Conservation (phyloP, 2,797 vertebrate species). For the Aeoliscus strigatus region DNA sequence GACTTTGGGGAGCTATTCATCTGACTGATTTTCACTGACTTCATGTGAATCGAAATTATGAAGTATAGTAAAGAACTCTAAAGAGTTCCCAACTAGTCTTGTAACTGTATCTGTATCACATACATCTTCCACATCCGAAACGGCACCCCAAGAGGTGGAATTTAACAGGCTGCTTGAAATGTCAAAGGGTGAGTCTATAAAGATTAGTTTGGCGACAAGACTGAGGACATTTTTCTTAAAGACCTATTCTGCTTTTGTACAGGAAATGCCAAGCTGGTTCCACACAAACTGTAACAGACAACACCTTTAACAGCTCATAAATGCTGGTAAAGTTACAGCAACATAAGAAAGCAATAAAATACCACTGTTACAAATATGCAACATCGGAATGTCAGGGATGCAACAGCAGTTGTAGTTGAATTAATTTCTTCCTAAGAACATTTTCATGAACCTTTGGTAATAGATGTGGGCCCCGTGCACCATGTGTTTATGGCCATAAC, state of each 20-base stretch:
- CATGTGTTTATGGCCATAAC: constrained; percentile 23
- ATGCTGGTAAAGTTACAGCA: constrained; percentile 45
- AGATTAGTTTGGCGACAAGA: constrained; percentile 66
- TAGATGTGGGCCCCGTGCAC: no score
- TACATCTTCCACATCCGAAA: constrained; percentile 25
- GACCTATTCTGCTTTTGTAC: constrained; percentile 58
- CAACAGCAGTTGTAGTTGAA: constrained; percentile 4
- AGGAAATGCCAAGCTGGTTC: constrained; percentile 76
- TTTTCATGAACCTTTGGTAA: constrained; percentile 24
- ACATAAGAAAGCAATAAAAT: constrained; percentile 48
- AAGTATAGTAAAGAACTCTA: constrained; percentile 38
- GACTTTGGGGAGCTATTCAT: constrained; percentile 49
- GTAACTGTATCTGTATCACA: constrained; percentile 13
- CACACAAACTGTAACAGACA: constrained; percentile 70
- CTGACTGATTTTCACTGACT: constrained; percentile 43
- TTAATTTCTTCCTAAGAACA: constrained; percentile 6
- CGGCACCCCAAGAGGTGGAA: no score
- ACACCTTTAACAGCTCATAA: constrained; percentile 68
- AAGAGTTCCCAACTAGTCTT: constrained; percentile 9
- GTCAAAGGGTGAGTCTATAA: constrained; percentile 69
- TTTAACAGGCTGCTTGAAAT: constrained; percentile 44
- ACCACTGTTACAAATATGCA: constrained; percentile 20
- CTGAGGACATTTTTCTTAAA: constrained; percentile 66
- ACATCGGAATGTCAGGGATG: constrained; percentile 33
- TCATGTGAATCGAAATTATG: constrained; percentile 53